Conservation (phyloP, 2,888 invertebrate species). For the Luffia ferchaultella region DNA sequence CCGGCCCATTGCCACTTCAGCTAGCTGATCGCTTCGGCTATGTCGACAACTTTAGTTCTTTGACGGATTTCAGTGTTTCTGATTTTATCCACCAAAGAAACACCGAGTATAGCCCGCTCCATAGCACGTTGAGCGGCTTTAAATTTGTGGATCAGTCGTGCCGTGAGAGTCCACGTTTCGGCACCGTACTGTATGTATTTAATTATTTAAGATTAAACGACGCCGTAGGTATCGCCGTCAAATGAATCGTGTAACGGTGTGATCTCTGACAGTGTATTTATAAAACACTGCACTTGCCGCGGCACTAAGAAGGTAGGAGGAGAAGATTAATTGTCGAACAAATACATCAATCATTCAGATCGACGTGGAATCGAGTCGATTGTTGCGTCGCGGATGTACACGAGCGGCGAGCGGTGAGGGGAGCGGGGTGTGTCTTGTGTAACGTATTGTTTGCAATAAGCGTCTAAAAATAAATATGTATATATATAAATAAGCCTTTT, state of each 20-base stretch:
- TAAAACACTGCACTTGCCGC: not conserved
- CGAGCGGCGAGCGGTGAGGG: not conserved
- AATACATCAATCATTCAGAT: not conserved
- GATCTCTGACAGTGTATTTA: not conserved
- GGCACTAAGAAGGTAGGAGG: not conserved
- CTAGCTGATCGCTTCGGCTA: no score
- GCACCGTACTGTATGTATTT: not conserved
- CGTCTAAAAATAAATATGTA: not conserved
- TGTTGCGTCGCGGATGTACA: not conserved
- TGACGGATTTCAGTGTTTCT: no score
- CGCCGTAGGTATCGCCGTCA: not conserved
- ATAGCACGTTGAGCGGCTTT: no score
- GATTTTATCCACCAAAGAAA: no score
- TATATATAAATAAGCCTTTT: no score
- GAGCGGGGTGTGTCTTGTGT: not conserved
- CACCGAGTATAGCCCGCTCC: no score
- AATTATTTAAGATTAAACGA: not conserved
- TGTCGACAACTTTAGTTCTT: no score
- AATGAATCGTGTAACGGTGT: not conserved
- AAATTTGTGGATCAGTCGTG: no score
- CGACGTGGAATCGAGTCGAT: not conserved
- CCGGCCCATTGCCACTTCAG: no score
- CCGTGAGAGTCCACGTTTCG: no score
- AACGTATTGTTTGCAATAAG: not conserved
- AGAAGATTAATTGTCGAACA: not conserved